Evolutionary conservation across 2,888 invertebrate species (phyloP).

Genomic region (Sympetrum striolatum): DNA sequence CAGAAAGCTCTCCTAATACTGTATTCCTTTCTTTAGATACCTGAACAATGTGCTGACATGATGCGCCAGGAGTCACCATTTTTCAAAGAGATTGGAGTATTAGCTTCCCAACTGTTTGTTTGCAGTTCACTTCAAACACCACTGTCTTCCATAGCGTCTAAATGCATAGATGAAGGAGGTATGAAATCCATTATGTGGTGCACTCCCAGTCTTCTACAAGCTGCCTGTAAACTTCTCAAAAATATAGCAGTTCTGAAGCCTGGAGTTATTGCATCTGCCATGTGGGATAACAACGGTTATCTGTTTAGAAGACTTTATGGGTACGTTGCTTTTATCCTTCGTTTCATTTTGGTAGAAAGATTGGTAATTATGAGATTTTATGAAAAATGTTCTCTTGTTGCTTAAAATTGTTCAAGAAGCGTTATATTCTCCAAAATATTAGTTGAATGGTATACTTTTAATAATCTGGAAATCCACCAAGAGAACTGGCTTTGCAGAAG

Average conservation of each 20-base stretch:
- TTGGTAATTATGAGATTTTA: neutral
- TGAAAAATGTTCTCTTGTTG: too few relatives aligned
- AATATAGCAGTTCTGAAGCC: slow-evolving; percentile 60
- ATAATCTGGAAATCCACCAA: too few relatives aligned
- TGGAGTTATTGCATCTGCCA: slow-evolving; percentile 50
- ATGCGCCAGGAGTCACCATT: neutral
- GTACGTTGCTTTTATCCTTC: neutral
- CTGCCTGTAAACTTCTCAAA: slow-evolving; percentile 59
- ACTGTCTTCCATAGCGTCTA: neutral
- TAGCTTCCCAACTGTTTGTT: slow-evolving; percentile 8
- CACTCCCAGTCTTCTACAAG: slow-evolving; percentile 62
- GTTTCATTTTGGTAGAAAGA: neutral
- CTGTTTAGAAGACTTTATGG: slow-evolving; percentile 31
- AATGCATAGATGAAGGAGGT: neutral
- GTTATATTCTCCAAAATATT: too few relatives aligned
- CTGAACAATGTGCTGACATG: neutral
- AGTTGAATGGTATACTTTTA: too few relatives aligned
- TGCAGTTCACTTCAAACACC: neutral
- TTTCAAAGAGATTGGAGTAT: slow-evolving; percentile 9
- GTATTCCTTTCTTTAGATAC: neutral
- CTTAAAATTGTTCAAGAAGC: too few relatives aligned
- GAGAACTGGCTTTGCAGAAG: too few relatives aligned
- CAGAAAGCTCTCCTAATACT: neutral
- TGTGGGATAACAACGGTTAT: slow-evolving; percentile 24
- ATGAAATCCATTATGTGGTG: neutral